A percentile compares a stretch with the other conserved stretches of the same genome.
phyloP scores from a whole-genome alignment of 2,113 vertebrate genomes.

The Pionites leucogaster region DNA sequence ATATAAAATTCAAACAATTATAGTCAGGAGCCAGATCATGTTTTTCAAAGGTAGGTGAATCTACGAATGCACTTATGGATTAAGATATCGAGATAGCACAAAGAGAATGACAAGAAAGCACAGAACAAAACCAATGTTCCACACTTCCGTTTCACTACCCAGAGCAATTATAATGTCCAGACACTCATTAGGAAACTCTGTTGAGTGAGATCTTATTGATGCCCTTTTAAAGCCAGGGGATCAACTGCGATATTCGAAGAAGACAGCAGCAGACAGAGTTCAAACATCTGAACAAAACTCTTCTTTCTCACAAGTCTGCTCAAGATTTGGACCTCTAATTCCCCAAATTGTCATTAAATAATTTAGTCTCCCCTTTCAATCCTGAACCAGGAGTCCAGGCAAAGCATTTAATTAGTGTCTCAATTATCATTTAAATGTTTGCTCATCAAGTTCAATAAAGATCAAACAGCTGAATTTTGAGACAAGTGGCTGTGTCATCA shows the following conservation, averaged over 20 bases:
- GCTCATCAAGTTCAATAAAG: constrained; percentile 69
- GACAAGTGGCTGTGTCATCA: constrained; percentile 58
- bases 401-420: constrained; percentile 65
- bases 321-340: background rate
- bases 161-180: background rate
- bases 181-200: background rate
- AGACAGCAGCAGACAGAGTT: background rate
- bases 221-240: background rate
- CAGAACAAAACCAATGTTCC: background rate
- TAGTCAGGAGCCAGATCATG: background rate
- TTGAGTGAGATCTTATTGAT: background rate
- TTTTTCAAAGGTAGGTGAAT: background rate
- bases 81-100: accelerated
- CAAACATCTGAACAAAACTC: background rate
- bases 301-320: background rate
- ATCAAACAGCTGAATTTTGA: constrained; percentile 67
- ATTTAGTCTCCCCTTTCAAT: constrained; percentile 30
- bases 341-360: background rate
- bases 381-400: constrained; percentile 14
- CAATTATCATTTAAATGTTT: constrained; percentile 74
- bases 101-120: background rate
- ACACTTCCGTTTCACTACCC: background rate
- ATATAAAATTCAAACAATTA: background rate
- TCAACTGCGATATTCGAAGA: background rate
- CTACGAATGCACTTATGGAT: background rate